phyloP scores from a whole-genome alignment of 2,888 invertebrate genomes.

The Microctonus hyperodae region DNA sequence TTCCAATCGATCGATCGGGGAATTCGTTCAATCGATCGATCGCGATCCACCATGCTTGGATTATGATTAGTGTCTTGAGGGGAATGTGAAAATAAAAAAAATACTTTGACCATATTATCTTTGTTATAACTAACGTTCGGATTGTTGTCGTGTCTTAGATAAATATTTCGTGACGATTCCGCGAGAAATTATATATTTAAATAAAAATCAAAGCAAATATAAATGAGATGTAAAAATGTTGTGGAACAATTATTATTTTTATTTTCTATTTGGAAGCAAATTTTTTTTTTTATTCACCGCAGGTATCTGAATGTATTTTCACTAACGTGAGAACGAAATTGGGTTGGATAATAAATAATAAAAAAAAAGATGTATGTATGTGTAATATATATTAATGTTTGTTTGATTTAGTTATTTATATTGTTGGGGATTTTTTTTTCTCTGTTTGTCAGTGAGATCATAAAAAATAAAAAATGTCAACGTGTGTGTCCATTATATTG shows the following conservation, averaged over 20 bases:
- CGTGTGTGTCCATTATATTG: background rate
- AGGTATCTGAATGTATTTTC: too few relatives aligned
- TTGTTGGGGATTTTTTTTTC: background rate
- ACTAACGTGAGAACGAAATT: too few relatives aligned
- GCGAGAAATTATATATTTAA: background rate
- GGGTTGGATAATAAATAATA: too few relatives aligned
- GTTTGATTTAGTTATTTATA: background rate
- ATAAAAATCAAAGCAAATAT: background rate
- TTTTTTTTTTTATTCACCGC: too few relatives aligned
- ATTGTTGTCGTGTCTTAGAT: background rate
- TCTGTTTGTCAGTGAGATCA: background rate
- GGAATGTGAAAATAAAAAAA: too few relatives aligned
- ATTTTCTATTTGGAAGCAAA: too few relatives aligned
- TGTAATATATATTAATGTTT: too few relatives aligned
- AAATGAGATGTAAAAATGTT: background rate
- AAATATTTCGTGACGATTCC: background rate
- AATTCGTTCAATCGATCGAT: background rate
- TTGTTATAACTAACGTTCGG: background rate
- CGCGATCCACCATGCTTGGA: background rate
- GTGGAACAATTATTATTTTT: too few relatives aligned
- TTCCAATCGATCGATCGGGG: slow-evolving; percentile 4
- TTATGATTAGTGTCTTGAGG: background rate
- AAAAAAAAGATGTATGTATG: too few relatives aligned
- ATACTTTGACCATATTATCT: background rate
- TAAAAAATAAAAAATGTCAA: background rate